Evolutionary conservation across 2,888 invertebrate species (phyloP).

Genomic region (Subacronicta megacephala): DNA sequence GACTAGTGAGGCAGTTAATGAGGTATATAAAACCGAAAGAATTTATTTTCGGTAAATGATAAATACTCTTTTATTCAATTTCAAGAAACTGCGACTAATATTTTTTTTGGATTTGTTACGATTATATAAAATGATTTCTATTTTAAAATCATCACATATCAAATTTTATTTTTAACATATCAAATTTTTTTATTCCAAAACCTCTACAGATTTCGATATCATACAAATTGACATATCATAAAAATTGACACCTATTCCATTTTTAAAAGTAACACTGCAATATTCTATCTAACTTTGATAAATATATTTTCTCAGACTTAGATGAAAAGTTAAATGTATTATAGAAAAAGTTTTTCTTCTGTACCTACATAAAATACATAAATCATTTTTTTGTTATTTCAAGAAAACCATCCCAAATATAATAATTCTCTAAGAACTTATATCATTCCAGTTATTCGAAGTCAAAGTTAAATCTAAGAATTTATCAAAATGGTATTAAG

Average conservation of each 20-base stretch:
- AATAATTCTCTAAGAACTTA: slow-evolving; percentile 45
- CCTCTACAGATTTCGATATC: background rate
- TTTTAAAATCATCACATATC: no score
- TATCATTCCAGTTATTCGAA: slow-evolving; percentile 44
- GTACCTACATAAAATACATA: slow-evolving; percentile 21
- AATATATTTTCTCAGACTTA: slow-evolving; percentile 27
- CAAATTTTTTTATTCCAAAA: no score
- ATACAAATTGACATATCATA: background rate
- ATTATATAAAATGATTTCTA: no score
- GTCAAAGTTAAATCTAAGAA: slow-evolving; percentile 10
- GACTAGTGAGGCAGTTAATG: no score
- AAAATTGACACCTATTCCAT: background rate
- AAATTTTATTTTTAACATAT: no score
- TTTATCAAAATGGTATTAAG: slow-evolving; percentile 16
- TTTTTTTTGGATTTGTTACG: no score
- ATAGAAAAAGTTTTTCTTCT: slow-evolving; percentile 28
- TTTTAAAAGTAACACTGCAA: slow-evolving; percentile 5
- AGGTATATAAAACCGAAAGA: no score
- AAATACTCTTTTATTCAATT: no score
- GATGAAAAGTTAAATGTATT: slow-evolving; percentile 23
- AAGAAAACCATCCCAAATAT: slow-evolving; percentile 36
- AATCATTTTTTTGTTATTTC: slow-evolving; percentile 34
- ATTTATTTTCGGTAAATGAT: no score
- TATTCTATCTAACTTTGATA: slow-evolving; percentile 23
- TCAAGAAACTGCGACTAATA: no score